phyloP scores from a whole-genome alignment of 2,888 invertebrate genomes.

The Eurois occulta region DNA sequence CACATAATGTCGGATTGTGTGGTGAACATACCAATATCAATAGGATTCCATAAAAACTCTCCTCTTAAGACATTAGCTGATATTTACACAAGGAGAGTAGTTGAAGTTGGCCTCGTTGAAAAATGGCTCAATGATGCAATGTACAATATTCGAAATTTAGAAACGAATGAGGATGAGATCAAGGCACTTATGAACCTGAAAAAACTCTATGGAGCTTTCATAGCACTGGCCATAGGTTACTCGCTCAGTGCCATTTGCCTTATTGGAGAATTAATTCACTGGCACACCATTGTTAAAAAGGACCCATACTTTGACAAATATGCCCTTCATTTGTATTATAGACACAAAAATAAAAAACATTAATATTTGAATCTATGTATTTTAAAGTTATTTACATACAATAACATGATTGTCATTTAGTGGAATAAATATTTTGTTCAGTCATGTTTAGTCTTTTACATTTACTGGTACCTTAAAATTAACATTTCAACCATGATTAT shows the following conservation, averaged over 20 bases:
- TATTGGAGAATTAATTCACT: constrained; percentile 92
- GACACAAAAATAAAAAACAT: constrained; percentile 83
- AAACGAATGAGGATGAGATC: constrained; percentile 90
- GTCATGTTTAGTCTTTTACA: constrained; percentile 67
- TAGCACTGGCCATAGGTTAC: constrained; percentile 93
- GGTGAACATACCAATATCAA: constrained; percentile 94
- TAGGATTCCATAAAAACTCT: constrained; percentile 95
- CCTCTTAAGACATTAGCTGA: constrained; percentile 93
- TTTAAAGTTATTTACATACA: constrained; percentile 73
- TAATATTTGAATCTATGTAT: constrained; percentile 62
- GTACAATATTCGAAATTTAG: constrained; percentile 89
- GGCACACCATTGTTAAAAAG: constrained; percentile 91
- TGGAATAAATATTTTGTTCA: constrained; percentile 74
- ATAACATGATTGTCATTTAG: constrained; percentile 66
- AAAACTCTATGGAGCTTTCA: constrained; percentile 94
- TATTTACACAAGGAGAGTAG: constrained; percentile 91
- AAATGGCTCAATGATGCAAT: constrained; percentile 95
- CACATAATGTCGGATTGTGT: constrained; percentile 96
- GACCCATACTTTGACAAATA: constrained; percentile 94
- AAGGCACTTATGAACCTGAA: constrained; percentile 94
- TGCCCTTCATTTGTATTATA: constrained; percentile 90
- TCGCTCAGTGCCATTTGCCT: constrained; percentile 90
- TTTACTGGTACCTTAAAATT: constrained; percentile 44
- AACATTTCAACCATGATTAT: constrained; percentile 47
- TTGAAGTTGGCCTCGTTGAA: constrained; percentile 94